phyloP scores from a whole-genome alignment of 1,140 invertebrate genomes.

The Brachionus sp. region DNA sequence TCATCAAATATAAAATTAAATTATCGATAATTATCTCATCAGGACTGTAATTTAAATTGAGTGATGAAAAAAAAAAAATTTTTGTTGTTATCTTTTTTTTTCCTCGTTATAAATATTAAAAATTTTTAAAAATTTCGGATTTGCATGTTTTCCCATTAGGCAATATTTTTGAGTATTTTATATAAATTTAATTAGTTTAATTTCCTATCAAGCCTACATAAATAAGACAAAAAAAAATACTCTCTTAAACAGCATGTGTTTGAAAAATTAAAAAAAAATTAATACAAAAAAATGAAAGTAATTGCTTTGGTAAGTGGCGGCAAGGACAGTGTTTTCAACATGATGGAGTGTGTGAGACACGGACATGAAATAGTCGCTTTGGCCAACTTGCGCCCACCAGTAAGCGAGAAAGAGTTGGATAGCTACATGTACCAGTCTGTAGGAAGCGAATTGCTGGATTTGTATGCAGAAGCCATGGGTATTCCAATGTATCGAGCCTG shows the following conservation, averaged over 20 bases:
- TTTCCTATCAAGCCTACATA: background rate
- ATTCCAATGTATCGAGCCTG: slow-evolving; percentile 77
- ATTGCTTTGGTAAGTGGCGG: slow-evolving; percentile 71
- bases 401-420: slow-evolving; percentile 77
- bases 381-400: slow-evolving; percentile 85
- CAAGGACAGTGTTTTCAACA: slow-evolving; percentile 97
- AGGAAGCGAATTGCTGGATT: slow-evolving; percentile 84
- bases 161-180: background rate
- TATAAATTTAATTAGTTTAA: background rate
- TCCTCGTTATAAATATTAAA: too few relatives aligned
- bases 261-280: background rate
- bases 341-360: slow-evolving; percentile 92
- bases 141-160: background rate
- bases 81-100: background rate
- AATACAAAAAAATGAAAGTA: slow-evolving; percentile 41
- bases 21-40: background rate
- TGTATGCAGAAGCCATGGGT: slow-evolving; percentile 86
- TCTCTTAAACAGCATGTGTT: background rate
- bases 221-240: background rate
- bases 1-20: background rate
- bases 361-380: slow-evolving; percentile 93
- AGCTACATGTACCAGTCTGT: slow-evolving; percentile 99
- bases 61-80: background rate
- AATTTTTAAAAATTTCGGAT: background rate
- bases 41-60: background rate